Conservation (phyloP, 2,888 invertebrate genomes). For the Drosophila prolongata region DNA sequence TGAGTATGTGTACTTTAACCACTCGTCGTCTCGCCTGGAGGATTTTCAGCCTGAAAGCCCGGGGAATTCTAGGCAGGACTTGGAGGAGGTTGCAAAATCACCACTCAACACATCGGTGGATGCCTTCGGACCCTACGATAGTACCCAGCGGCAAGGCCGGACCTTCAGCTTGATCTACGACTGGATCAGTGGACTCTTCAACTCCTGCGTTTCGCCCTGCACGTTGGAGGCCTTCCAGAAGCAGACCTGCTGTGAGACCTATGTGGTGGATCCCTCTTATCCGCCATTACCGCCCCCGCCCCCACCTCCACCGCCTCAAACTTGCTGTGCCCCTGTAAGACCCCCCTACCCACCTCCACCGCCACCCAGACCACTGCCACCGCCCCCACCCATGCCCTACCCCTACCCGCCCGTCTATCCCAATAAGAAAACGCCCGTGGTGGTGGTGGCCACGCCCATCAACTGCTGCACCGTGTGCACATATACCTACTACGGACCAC, state of each 20-base stretch:
- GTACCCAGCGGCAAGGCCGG: constrained; percentile 65
- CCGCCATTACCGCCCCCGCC: constrained; percentile 40
- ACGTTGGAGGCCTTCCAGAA: constrained; percentile 72
- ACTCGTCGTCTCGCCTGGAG: constrained; percentile 51
- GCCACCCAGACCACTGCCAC: constrained; percentile 16
- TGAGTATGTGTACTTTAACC: constrained; percentile 48
- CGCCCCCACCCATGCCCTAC: constrained; percentile 20
- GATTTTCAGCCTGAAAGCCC: constrained; percentile 30
- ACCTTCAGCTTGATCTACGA: constrained; percentile 70
- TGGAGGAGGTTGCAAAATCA: background rate
- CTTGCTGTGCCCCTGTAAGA: constrained; percentile 39
- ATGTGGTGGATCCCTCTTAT: constrained; percentile 45
- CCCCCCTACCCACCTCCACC: constrained; percentile 12
- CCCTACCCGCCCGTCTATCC: constrained; percentile 35
- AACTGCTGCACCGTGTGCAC: constrained; percentile 76
- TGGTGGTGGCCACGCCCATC: constrained; percentile 62
- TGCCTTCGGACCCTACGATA: constrained; percentile 65
- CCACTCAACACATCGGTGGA: constrained; percentile 64
- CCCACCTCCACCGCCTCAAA: constrained; percentile 8
- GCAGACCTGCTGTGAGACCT: constrained; percentile 72
- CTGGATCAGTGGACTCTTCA: constrained; percentile 61
- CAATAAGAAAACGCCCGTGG: constrained; percentile 49
- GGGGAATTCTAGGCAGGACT: background rate
- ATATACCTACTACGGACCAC: constrained; percentile 73
- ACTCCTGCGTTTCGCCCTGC: constrained; percentile 70